These are phyloP conservation scores for Agonopterix arenella DNA, from an alignment of 2,888 invertebrate genomes.

Conservation along the genomic window DNA sequence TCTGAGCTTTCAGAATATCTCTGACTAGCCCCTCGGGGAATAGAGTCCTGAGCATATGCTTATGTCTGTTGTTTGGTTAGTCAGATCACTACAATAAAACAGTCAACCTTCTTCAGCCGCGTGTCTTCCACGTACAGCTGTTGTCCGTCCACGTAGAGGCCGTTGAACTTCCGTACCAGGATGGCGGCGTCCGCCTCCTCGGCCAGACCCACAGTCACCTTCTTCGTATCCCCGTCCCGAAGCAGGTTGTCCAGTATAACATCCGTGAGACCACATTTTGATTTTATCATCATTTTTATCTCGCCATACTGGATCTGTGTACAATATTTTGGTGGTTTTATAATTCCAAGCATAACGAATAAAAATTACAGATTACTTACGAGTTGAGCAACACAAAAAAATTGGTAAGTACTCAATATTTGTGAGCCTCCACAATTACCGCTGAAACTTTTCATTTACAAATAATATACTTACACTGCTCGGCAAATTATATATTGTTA, in stretches of 20 bases:
- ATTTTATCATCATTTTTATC: conserved; percentile 27
- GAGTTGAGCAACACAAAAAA: neutral
- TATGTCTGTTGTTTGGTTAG: no score
- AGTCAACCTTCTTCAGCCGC: conserved; percentile 23
- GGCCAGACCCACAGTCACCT: conserved; percentile 34
- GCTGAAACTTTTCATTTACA: no score
- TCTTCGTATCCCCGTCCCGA: conserved; percentile 16
- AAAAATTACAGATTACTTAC: no score
- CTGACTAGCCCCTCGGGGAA: no score
- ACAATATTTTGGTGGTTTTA: neutral
- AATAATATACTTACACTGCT: conserved; percentile 18
- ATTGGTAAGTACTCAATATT: no score
- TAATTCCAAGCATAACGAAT: neutral
- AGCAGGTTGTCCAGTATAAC: conserved; percentile 34
- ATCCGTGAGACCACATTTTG: conserved; percentile 30
- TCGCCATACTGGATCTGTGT: conserved; percentile 27
- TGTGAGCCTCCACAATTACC: neutral
- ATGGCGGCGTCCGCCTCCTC: conserved; percentile 33
- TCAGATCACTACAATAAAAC: no score
- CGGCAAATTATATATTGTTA: conserved; percentile 31
- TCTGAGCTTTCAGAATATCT: no score
- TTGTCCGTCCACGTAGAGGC: conserved; percentile 23
- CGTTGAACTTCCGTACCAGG: conserved; percentile 29
- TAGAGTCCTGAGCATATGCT: no score
- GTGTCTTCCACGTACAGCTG: conserved; percentile 28